Percentiles rank a stretch among this genome's conserved stretches.
Conservation (phyloP, 2,797 vertebrate genomes). For the Pteropus rufus region DNA sequence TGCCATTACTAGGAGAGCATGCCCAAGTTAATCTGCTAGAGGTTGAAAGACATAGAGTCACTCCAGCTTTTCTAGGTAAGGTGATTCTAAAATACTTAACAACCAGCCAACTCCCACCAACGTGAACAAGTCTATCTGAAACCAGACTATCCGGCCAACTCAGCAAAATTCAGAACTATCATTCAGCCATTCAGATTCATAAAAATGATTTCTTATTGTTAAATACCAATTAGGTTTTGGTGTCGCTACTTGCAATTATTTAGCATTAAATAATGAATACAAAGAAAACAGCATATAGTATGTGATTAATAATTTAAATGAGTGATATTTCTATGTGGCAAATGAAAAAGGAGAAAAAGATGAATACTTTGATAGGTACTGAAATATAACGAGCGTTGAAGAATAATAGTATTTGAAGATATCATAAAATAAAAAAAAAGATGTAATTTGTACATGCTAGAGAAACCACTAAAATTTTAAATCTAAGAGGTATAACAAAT, state of each 20-base stretch:
- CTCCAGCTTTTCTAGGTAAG: not conserved
- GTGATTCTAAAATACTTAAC: not conserved
- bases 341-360: not conserved
- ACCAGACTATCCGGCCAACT: not conserved
- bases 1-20: not conserved
- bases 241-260: not conserved
- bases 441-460: not conserved
- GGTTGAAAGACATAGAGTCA: not conserved
- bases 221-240: not conserved
- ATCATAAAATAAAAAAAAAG: not conserved
- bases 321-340: not conserved
- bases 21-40: not conserved
- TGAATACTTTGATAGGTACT: not conserved
- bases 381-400: not conserved
- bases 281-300: not conserved
- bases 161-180: not conserved
- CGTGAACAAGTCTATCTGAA: not conserved
- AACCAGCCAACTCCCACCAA: not conserved
- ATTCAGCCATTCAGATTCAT: not conserved
- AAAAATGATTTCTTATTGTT: not conserved
- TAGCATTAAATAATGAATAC: not conserved
- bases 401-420: not conserved
- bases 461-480: not conserved
- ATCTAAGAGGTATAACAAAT: not conserved
- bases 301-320: not conserved